Percentiles rank a stretch among this genome's conserved stretches.
Conservation (phyloP, 2,888 invertebrate species). For the Leptopterna dolabrata region DNA sequence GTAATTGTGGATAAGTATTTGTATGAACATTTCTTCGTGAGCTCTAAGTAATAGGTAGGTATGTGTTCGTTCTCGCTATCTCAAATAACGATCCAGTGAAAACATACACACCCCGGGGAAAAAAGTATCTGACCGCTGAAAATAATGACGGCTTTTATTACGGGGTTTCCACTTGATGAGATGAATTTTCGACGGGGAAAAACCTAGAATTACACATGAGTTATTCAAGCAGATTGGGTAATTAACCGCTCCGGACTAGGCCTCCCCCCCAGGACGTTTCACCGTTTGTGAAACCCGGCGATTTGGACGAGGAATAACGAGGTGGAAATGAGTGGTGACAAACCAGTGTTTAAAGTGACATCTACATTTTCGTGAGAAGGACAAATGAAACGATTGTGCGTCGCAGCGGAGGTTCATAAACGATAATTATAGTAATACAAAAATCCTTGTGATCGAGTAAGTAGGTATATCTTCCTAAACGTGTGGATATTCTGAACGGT, state of each 20-base stretch:
- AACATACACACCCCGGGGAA: background rate
- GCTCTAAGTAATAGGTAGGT: too few species aligned
- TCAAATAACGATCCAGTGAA: too few species aligned
- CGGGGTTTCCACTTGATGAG: background rate
- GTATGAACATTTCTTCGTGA: too few species aligned
- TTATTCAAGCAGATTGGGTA: constrained; percentile 4
- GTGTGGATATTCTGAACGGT: too few species aligned
- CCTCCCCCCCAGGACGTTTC: background rate
- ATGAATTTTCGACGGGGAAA: constrained; percentile 9
- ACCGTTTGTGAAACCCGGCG: background rate
- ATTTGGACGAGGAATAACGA: background rate
- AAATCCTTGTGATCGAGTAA: too few species aligned
- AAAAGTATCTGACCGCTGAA: background rate
- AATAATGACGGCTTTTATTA: background rate
- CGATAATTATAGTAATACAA: too few species aligned
- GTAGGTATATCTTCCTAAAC: too few species aligned
- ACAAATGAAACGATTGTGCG: background rate
- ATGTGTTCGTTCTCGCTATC: too few species aligned
- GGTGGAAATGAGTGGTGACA: constrained; percentile 13
- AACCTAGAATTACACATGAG: constrained; percentile 6
- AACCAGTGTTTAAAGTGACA: constrained; percentile 42
- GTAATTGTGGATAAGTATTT: too few species aligned
- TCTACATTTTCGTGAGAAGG: constrained; percentile 19
- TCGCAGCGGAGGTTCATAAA: too few species aligned
- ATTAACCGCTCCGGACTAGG: background rate